phyloP scores from a whole-genome alignment of 1,140 invertebrate species.

The Cherax destructor region DNA sequence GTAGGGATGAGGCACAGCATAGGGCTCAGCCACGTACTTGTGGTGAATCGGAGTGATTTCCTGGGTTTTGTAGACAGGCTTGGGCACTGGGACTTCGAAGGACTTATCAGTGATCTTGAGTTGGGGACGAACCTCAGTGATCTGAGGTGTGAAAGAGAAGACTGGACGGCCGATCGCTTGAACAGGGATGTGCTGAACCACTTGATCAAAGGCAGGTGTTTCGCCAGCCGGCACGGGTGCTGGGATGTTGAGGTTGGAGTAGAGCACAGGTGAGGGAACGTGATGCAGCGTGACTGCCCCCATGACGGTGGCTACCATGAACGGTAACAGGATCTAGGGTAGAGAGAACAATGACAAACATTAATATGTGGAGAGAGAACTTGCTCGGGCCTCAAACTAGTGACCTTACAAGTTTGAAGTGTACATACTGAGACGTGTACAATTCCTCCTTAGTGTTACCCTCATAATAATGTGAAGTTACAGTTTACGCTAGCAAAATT shows the following conservation, averaged over 20 bases:
- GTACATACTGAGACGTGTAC: too few species aligned
- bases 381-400: too few species aligned
- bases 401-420: too few species aligned
- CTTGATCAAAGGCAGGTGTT: constrained; percentile 11
- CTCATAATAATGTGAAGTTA: too few species aligned
- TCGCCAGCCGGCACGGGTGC: constrained; percentile 44
- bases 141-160: constrained; percentile 53
- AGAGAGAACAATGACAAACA: neutral
- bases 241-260: constrained; percentile 48
- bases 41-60: constrained; percentile 63
- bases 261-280: constrained; percentile 16
- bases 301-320: constrained; percentile 50
- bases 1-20: constrained; percentile 59
- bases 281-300: constrained; percentile 19
- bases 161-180: constrained; percentile 41
- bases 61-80: constrained; percentile 68
- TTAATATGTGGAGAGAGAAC: neutral
- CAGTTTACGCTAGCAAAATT: too few species aligned
- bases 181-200: constrained; percentile 38
- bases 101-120: constrained; percentile 62
- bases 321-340: constrained; percentile 38
- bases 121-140: constrained; percentile 65
- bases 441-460: too few species aligned
- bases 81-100: constrained; percentile 62
- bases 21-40: constrained; percentile 68